Evolutionary conservation across 2,113 vertebrate genomes (phyloP), one percentile per base, ranked within the genome.

Genomic region (Gallinago paraguaiae): DNA sequence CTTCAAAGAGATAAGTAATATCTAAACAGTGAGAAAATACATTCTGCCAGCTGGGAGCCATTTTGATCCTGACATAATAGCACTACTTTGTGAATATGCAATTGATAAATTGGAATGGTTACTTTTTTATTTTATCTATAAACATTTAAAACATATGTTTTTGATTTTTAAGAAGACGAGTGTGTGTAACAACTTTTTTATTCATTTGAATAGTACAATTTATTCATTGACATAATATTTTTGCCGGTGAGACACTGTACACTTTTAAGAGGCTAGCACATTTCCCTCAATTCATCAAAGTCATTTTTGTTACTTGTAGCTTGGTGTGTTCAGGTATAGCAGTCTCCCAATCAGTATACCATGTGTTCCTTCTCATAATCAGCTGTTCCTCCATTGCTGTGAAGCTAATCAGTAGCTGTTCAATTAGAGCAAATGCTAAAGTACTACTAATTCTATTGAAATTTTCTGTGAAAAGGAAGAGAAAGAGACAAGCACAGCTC

Each of bases 381-480:
- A 95, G 22, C 60, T 75, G 30, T 61, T 83, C 27, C 51, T 93
- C 75, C 22, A 68, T 76, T 86, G 41, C 75, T 61, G 72, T 14
- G 33, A 87, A 93, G 46, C 35, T 90, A 88, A 96, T 95, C 91
- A 88, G 76, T 70, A 89, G 54, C 72, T 76, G 63, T 54, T 96
- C 76, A 92, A 69, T 90, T 93, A 96, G 25, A 93, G 46, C 11
- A 93, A 91, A 50, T 56, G 33, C 35, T 85, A 68, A 71, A 84
- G 68, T 31, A 28, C 35, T 80, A 43, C 33, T 82, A 20, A 67
- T 91, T 87, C 77, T 70, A n/a, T 9, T 64, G 59, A 78, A 69
- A 72, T 64, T 81, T 90, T 77, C 27, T 59, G 45, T 85, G 79
- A 87, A 79, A 93, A 33, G n/a, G 57, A 88, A 81, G 86, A 90